Conservation (phyloP, 2,113 vertebrate species). For the Cephalophus harveyi region DNA sequence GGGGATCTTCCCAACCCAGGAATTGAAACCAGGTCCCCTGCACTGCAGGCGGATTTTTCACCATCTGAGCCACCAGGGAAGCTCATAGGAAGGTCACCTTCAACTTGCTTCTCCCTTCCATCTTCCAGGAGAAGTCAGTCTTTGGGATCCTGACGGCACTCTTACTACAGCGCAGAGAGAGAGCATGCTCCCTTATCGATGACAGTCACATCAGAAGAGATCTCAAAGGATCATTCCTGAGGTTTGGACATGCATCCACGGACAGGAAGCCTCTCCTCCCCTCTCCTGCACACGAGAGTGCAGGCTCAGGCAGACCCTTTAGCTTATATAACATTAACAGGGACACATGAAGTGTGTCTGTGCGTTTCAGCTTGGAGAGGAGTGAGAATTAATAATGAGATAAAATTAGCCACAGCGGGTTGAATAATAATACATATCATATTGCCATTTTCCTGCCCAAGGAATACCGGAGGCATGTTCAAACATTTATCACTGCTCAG, state of each 20-base stretch:
- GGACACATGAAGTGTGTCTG: neutral
- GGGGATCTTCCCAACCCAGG: neutral
- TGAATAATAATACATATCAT: constrained; percentile 25
- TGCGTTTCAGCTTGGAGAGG: neutral
- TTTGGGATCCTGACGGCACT: neutral
- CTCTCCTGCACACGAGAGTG: neutral
- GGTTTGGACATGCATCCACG: neutral
- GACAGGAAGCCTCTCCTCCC: neutral
- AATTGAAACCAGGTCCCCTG: neutral
- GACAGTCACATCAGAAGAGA: neutral
- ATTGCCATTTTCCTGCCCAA: neutral
- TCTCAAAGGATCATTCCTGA: neutral
- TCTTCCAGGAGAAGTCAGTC: neutral
- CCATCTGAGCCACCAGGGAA: neutral
- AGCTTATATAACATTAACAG: neutral
- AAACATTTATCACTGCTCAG: constrained; percentile 39
- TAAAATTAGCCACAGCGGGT: constrained; percentile 36
- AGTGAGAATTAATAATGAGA: neutral
- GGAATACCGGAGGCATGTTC: constrained; percentile 33
- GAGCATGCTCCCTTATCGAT: neutral
- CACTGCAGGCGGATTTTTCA: neutral
- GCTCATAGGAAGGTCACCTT: neutral
- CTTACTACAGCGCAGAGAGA: neutral
- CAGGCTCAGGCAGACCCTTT: neutral
- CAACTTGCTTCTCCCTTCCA: neutral